A percentile compares a stretch with the other conserved stretches of the same genome.
Evolutionary conservation across 2,113 vertebrate genomes (phyloP).

Genomic region (Chelonoidis abingdonii): DNA sequence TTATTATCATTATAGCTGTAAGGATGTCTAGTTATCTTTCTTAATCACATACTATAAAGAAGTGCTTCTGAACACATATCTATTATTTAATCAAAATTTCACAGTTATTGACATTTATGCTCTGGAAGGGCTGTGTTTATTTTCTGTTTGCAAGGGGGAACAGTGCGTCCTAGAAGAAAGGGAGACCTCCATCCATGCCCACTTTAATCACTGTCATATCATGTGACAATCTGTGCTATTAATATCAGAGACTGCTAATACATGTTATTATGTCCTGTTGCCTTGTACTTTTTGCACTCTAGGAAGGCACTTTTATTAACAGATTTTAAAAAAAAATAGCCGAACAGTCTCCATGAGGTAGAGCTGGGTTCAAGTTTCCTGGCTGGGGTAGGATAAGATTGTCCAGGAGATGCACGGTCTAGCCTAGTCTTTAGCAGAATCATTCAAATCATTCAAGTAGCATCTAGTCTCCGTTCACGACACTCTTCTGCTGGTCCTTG

Average conservation of each 20-base stretch:
- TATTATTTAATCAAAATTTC: slow-evolving; percentile 99
- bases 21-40: slow-evolving; percentile 96
- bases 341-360: background rate
- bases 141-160: slow-evolving; percentile 88
- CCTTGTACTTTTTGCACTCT: slow-evolving; percentile 60
- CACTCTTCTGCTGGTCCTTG: background rate
- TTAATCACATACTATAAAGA: slow-evolving; percentile 93
- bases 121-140: slow-evolving; percentile 92
- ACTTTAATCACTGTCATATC: slow-evolving; percentile 81
- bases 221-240: slow-evolving; percentile 80
- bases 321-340: background rate
- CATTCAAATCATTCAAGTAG: background rate
- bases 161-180: slow-evolving; percentile 83
- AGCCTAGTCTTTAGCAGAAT: background rate
- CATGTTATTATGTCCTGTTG: slow-evolving; percentile 66
- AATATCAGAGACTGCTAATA: slow-evolving; percentile 81
- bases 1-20: slow-evolving; percentile 98
- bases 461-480: background rate
- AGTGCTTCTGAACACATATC: slow-evolving; percentile 93
- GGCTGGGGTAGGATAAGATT: background rate
- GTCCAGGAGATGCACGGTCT: background rate
- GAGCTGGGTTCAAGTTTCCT: background rate
- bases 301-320: slow-evolving; percentile 77
- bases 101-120: slow-evolving; percentile 88
- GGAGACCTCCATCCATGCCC: slow-evolving; percentile 76